phyloP scores from a whole-genome alignment of 2,888 invertebrate genomes.

The Tipula vernalis region DNA sequence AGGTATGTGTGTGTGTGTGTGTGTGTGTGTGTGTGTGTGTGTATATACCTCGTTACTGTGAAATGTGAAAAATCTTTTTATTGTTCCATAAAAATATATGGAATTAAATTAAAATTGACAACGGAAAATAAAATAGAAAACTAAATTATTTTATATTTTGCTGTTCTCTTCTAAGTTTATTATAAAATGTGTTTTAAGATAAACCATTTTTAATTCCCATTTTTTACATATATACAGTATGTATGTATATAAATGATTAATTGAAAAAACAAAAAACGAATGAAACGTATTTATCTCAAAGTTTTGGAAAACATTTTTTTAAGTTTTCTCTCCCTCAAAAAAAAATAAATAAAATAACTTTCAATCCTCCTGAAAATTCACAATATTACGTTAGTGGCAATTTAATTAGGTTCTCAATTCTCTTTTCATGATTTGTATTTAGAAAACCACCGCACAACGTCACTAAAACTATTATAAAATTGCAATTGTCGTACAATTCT shows the following conservation, averaged over 20 bases:
- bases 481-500: not conserved
- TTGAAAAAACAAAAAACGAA: not conserved
- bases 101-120: not conserved
- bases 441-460: not conserved
- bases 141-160: not conserved
- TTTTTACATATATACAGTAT: not conserved
- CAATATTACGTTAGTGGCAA: not conserved
- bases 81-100: not conserved
- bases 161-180: not conserved
- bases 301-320: not conserved
- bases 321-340: not conserved
- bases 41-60: not conserved
- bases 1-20: not conserved
- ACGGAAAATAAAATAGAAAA: not conserved
- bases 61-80: not conserved
- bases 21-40: not conserved
- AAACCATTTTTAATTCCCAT: not conserved
- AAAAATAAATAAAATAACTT: not conserved
- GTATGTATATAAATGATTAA: not conserved
- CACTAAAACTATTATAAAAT: not conserved
- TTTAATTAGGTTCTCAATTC: too few species aligned
- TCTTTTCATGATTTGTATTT: too few species aligned
- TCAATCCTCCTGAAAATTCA: not conserved
- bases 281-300: not conserved
- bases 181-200: not conserved